Conservation (phyloP, 2,113 vertebrate species). For the Rhineura floridana region DNA sequence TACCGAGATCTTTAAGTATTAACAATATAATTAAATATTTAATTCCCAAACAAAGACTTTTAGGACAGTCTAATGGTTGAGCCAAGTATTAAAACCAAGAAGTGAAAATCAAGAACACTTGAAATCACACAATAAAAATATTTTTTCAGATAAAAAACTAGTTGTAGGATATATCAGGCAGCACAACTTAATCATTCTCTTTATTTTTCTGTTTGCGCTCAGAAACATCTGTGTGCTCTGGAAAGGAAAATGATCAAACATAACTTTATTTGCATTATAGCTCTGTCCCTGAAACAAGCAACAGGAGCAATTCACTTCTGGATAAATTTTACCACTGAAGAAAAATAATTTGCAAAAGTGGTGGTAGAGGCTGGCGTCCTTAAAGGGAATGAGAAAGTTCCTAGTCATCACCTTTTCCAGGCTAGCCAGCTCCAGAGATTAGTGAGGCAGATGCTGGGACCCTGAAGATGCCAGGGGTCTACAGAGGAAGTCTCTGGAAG, state of each 20-base stretch:
- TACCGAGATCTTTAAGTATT: not conserved
- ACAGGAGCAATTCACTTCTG: not conserved
- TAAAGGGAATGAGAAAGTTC: not conserved
- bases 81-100: not conserved
- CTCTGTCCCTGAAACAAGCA: not conserved
- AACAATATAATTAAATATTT: not conserved
- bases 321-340: not conserved
- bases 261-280: too few relatives aligned
- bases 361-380: not conserved
- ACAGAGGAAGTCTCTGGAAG: not conserved
- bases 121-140: not conserved
- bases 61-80: accelerated
- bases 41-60: constrained; percentile 2
- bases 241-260: too few relatives aligned
- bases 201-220: not conserved
- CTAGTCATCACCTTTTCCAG: not conserved
- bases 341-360: not conserved
- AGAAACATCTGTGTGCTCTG: not conserved
- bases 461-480: not conserved
- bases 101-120: not conserved
- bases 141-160: too few relatives aligned
- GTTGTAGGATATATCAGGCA: not conserved
- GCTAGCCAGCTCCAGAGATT: not conserved
- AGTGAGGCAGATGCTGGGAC: not conserved
- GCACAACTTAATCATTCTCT: not conserved